Evolutionary conservation across 2,888 invertebrate genomes (phyloP), one percentile per base, ranked within the genome.

Genomic region (Cyaniris semiargus): DNA sequence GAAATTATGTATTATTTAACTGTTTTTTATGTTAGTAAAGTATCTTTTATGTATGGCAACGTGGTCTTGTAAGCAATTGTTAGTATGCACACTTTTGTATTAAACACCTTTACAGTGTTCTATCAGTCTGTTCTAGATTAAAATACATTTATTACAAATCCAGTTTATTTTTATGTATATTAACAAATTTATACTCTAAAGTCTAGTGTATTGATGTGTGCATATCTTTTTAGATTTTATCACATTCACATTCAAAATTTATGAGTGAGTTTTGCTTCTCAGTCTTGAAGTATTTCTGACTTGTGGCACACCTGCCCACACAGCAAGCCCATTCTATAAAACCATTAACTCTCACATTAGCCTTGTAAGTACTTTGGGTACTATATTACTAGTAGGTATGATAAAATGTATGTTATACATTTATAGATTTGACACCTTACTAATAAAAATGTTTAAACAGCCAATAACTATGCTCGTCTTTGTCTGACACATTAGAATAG

Each of bases 1-100:
- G 27, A 44, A 44, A 66, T 27, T 66, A 0, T 27, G 66, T 27
- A 66, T 15, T 27, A 31, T 31, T 66, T 27, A 66, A 31, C 27
- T 27, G 15, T 66, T 66, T 66, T 66, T 31, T 27, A 15, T 66
- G 5, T 21, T 66, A 27, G 27, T 66, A 66, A 23, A 27, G 60
- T 21, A 66, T 66, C 6, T 13, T 27, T 10, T 66, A 27, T 66
- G 27, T 27, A 66, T 66, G 66, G 1, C 15, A 66, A 66, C 23
- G 31, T 1, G 18, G 23, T 66, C 38, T 71, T 31, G 71, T 71
- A 71, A 71, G 76, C 76, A 76, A 56, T 76, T 76, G 71, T 76
- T 76, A 72, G 71, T 58, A 27, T 56, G 76, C 71, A 76, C 76
- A 76, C 10, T 56, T 76, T 21, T 70, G 21, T 76, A 27, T 71